These are phyloP conservation scores for Hippocampus zosterae DNA, from an alignment of 2,113 vertebrate genomes.

Conservation along the genomic window DNA sequence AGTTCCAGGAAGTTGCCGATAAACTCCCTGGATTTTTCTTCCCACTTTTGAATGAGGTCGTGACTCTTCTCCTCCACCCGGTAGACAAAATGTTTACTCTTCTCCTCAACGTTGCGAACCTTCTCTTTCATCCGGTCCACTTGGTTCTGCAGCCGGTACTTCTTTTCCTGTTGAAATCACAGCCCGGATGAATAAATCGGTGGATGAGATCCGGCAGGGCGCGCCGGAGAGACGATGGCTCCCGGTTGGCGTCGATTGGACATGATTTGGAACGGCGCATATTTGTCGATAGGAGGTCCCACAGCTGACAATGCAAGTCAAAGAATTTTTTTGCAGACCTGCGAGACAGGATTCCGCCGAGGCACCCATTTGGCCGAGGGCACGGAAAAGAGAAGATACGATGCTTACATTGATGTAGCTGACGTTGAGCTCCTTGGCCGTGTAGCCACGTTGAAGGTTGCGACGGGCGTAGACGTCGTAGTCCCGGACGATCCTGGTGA, in stretches of 20 bases:
- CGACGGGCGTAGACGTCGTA: constrained; percentile 94
- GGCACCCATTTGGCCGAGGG: too few species aligned
- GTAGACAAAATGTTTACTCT: constrained; percentile 95
- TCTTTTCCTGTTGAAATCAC: constrained; percentile 83
- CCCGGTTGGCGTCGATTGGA: too few species aligned
- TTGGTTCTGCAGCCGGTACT: constrained; percentile 95
- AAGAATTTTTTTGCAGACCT: too few species aligned
- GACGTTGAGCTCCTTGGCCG: constrained; percentile 95
- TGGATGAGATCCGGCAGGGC: background rate
- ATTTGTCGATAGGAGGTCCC: too few species aligned
- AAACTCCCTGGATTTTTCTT: constrained; percentile 96
- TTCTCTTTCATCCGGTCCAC: constrained; percentile 98
- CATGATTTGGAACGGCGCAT: too few species aligned
- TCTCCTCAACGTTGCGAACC: constrained; percentile 93
- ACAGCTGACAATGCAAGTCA: too few species aligned
- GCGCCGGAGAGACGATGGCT: too few species aligned
- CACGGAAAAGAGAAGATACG: too few species aligned
- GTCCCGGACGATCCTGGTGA: constrained; percentile 93
- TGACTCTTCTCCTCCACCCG: constrained; percentile 96
- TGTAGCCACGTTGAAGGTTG: constrained; percentile 96
- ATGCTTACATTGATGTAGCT: constrained; percentile 92
- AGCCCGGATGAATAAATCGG: background rate
- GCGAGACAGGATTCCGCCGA: too few species aligned
- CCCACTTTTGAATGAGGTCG: constrained; percentile 97
- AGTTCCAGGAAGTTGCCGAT: constrained; percentile 97